Evolutionary conservation across 2,113 vertebrate genomes (phyloP).

Genomic region (Otocyon megalotis): DNA sequence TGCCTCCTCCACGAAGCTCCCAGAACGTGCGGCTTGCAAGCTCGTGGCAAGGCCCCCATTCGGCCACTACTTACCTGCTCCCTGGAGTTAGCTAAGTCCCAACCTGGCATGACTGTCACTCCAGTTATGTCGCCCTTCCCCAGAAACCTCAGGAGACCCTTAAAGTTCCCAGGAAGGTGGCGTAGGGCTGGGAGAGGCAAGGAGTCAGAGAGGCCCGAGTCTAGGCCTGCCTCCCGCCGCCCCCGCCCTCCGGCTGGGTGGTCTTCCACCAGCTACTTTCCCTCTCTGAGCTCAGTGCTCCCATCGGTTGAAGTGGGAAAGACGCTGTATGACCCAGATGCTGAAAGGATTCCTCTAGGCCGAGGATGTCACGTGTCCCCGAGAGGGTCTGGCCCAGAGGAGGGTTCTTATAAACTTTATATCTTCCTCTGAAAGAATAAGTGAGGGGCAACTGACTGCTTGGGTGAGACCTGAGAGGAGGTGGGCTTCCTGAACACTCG

Average conservation of each 20-base stretch:
- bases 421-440: background rate
- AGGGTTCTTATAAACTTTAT: background rate
- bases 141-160: background rate
- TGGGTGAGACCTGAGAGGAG: background rate
- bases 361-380: background rate
- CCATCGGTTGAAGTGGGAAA: background rate
- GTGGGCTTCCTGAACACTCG: background rate
- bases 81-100: background rate
- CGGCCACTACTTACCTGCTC: background rate
- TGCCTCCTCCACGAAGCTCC: background rate
- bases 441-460: background rate
- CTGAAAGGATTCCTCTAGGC: background rate
- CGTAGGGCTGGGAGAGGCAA: background rate
- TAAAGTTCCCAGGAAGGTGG: background rate
- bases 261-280: background rate
- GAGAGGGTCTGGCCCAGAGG: background rate
- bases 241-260: background rate
- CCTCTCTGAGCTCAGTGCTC: background rate
- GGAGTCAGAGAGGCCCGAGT: background rate
- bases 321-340: background rate
- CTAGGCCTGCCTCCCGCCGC: background rate
- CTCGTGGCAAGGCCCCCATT: background rate
- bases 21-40: background rate
- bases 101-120: background rate
- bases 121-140: background rate